A percentile compares a stretch with the other conserved stretches of the same genome.
Evolutionary conservation across 2,888 invertebrate genomes (phyloP).

Genomic region (Lycocerus yunnanus): DNA sequence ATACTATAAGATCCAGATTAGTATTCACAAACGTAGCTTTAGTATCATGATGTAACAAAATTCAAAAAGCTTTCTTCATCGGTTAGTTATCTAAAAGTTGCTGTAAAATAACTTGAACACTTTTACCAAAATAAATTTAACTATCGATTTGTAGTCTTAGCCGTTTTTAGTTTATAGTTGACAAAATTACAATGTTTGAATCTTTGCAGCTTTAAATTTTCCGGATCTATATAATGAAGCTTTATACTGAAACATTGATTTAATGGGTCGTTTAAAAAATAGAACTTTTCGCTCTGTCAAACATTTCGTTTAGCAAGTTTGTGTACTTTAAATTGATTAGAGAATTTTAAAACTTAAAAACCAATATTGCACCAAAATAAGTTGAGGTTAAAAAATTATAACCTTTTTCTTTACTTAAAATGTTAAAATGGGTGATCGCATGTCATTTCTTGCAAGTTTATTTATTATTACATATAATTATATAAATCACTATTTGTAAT

Average conservation of each 20-base stretch:
- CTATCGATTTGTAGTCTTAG: background rate
- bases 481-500: too few relatives aligned
- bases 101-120: background rate
- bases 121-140: background rate
- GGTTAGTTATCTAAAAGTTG: background rate
- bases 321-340: background rate
- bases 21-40: background rate
- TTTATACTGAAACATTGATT: background rate
- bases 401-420: background rate
- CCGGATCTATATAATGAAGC: background rate
- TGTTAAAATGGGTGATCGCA: too few relatives aligned
- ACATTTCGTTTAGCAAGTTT: background rate
- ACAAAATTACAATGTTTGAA: background rate
- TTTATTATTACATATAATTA: too few relatives aligned
- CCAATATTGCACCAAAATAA: background rate
- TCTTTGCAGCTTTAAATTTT: background rate
- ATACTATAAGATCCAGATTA: background rate
- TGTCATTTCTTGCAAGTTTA: too few relatives aligned
- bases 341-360: background rate
- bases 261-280: background rate
- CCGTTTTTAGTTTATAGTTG: background rate
- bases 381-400: background rate
- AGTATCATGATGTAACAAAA: background rate
- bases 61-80: background rate
- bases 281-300: background rate